These are phyloP conservation scores for Xestia sexstrigata DNA, from an alignment of 2,888 invertebrate species.

Conservation along the genomic window DNA sequence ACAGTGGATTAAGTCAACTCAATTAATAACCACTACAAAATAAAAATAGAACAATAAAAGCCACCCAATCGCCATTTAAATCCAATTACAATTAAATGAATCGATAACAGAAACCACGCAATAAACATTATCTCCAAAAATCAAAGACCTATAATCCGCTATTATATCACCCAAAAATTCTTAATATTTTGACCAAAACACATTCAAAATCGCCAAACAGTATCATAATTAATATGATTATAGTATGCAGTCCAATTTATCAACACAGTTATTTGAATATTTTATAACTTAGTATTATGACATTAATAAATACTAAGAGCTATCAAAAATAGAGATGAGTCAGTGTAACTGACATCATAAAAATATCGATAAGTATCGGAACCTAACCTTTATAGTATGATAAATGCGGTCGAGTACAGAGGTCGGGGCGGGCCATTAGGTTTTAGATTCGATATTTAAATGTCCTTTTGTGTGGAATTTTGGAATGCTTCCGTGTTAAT, in stretches of 20 bases:
- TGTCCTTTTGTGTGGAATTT: constrained; percentile 43
- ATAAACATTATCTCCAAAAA: constrained; percentile 27
- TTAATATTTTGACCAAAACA: constrained; percentile 45
- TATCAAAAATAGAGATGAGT: constrained; percentile 80
- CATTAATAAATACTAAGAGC: constrained; percentile 64
- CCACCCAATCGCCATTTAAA: constrained; percentile 13
- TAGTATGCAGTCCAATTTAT: constrained; percentile 56
- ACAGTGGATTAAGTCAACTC: neutral
- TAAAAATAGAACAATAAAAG: constrained; percentile 16
- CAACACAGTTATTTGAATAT: constrained; percentile 51
- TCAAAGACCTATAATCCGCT: constrained; percentile 39
- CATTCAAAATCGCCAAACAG: constrained; percentile 44
- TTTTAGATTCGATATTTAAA: constrained; percentile 52
- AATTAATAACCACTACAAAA: constrained; percentile 13
- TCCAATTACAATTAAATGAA: constrained; percentile 37
- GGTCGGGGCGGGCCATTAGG: constrained; percentile 78
- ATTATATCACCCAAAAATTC: constrained; percentile 36
- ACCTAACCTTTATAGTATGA: constrained; percentile 86
- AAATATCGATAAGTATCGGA: constrained; percentile 83
- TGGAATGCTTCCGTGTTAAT: constrained; percentile 45
- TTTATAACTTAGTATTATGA: constrained; percentile 63
- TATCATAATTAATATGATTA: constrained; percentile 51
- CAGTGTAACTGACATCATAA: constrained; percentile 85
- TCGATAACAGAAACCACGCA: constrained; percentile 4
- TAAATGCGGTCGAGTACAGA: constrained; percentile 83